Percentiles rank a stretch among this genome's conserved stretches.
These are phyloP conservation scores for Spongia lamella DNA, from an alignment of 37 sponge, comb jelly and placozoan genomes.

Conservation along the genomic window DNA sequence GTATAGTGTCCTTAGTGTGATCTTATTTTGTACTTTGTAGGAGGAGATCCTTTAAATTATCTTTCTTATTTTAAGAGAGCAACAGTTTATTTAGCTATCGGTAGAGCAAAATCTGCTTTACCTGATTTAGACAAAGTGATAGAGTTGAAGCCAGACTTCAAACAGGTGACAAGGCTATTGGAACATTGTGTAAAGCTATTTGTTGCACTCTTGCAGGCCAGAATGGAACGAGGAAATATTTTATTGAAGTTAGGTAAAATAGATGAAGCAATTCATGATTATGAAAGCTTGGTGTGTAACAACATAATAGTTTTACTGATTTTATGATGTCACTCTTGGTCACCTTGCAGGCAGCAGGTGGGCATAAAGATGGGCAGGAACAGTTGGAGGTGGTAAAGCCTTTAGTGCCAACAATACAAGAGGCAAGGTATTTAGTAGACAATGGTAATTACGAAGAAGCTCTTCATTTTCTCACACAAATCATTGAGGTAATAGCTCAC, in stretches of 20 bases:
- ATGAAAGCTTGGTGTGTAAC: constrained; percentile 33
- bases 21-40: constrained; percentile 36
- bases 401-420: neutral
- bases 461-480: constrained; percentile 39
- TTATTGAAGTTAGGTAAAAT: constrained; percentile 80
- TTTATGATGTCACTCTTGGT: too few relatives aligned
- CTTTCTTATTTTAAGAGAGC: constrained; percentile 92
- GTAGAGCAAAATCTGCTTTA: constrained; percentile 79
- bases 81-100: constrained; percentile 96
- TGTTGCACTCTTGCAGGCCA: constrained; percentile 33
- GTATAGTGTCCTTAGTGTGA: neutral
- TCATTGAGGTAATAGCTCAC: constrained; percentile 49
- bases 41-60: constrained; percentile 94
- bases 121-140: constrained; percentile 83
- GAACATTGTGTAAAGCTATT: neutral
- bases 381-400: too few relatives aligned
- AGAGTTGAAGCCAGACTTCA: constrained; percentile 82
- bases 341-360: too few relatives aligned
- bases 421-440: constrained; percentile 13
- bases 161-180: constrained; percentile 49
- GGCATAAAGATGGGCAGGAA: too few relatives aligned
- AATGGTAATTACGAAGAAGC: constrained; percentile 45
- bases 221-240: constrained; percentile 79
- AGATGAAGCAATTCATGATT: constrained; percentile 74
- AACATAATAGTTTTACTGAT: too few relatives aligned